phyloP scores from a whole-genome alignment of 2,888 invertebrate genomes.

The Eristalis arbustorum region DNA sequence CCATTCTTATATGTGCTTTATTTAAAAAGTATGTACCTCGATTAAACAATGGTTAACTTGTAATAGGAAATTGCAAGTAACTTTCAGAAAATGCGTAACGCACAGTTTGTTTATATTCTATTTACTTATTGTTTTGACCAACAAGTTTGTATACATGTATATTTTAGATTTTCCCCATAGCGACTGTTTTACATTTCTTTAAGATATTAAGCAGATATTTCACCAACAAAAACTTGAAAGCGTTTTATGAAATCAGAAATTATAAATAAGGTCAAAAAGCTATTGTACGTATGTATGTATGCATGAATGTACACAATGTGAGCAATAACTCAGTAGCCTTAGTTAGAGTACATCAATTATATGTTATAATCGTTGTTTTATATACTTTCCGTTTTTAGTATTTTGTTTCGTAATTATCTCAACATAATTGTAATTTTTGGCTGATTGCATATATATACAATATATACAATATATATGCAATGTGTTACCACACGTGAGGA shows the following conservation, averaged over 20 bases:
- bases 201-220: no score
- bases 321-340: no score
- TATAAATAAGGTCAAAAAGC: not conserved
- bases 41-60: not conserved
- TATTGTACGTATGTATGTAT: no score
- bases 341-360: no score
- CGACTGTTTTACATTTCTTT: no score
- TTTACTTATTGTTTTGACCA: not conserved
- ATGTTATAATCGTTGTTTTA: no score
- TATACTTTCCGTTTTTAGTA: no score
- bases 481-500: no score
- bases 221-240: no score
- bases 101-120: not conserved
- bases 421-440: not conserved
- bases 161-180: no score
- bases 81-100: not conserved
- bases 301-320: no score
- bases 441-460: not conserved
- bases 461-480: not conserved
- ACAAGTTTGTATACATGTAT: no score
- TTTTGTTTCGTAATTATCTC: not conserved
- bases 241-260: not conserved
- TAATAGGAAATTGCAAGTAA: not conserved
- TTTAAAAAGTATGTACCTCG: not conserved
- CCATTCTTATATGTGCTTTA: not conserved